phyloP scores from a whole-genome alignment of 2,113 vertebrate genomes.

The Cinclus cinclus region DNA sequence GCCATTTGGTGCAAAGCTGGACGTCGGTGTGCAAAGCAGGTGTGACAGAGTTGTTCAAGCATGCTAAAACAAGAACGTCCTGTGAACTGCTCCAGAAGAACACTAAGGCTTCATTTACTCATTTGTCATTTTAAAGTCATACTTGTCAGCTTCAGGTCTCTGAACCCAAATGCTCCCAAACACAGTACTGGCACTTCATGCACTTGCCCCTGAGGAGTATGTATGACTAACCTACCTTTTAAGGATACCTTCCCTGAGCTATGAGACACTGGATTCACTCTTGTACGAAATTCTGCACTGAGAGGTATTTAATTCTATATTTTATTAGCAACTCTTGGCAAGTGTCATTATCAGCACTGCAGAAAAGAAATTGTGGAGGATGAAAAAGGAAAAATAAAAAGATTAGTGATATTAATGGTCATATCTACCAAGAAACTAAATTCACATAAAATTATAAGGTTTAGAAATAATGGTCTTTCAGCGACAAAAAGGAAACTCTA shows the following conservation, averaged over 20 bases:
- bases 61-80: background rate
- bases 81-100: constrained; percentile 11
- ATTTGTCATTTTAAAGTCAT: background rate
- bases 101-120: background rate
- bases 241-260: background rate
- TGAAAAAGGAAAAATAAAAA: background rate
- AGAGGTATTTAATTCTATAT: background rate
- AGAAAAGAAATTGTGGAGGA: background rate
- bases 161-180: background rate
- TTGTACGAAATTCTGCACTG: background rate
- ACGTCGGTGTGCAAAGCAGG: background rate
- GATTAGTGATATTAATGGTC: background rate
- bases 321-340: background rate
- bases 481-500: background rate
- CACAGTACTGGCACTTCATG: background rate
- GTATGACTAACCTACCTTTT: background rate
- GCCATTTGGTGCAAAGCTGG: background rate
- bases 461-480: background rate
- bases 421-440: background rate
- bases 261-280: background rate
- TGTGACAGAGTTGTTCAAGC: background rate
- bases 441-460: background rate
- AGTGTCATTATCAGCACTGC: background rate
- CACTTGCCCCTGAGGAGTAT: background rate
- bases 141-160: background rate